Conservation (phyloP, 1,140 invertebrate genomes). For the Halyomorpha halys region DNA sequence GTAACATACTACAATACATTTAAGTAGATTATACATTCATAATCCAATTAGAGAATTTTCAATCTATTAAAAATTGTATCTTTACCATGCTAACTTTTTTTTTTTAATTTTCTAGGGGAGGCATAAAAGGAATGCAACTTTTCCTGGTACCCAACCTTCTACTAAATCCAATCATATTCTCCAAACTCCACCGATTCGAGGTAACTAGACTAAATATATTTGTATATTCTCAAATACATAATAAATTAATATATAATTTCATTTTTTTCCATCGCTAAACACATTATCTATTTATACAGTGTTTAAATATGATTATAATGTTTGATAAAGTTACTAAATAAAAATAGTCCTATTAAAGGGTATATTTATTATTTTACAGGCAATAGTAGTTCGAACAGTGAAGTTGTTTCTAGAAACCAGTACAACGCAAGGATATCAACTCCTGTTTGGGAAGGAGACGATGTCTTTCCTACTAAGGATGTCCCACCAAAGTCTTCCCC, state of each 20-base stretch:
- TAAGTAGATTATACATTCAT: too few relatives aligned
- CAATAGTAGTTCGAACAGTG: slow-evolving; percentile 5
- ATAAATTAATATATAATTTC: too few relatives aligned
- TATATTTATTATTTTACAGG: neutral
- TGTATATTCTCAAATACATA: too few relatives aligned
- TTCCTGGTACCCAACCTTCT: slow-evolving; percentile 57
- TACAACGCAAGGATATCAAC: slow-evolving; percentile 24
- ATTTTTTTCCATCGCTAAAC: too few relatives aligned
- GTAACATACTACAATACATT: too few relatives aligned
- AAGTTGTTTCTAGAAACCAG: slow-evolving; percentile 23
- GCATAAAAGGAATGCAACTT: slow-evolving; percentile 72
- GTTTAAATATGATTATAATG: neutral
- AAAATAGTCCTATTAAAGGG: too few relatives aligned
- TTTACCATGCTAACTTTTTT: neutral
- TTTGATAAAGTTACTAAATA: too few relatives aligned
- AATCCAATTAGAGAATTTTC: too few relatives aligned
- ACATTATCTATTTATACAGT: neutral
- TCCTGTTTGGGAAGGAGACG: slow-evolving; percentile 32
- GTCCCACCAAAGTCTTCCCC: slow-evolving; percentile 25
- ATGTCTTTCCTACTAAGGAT: slow-evolving; percentile 33
- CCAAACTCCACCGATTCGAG: slow-evolving; percentile 35
- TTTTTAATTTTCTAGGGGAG: slow-evolving; percentile 46
- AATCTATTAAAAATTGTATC: too few relatives aligned
- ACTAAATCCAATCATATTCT: slow-evolving; percentile 28
- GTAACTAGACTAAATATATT: too few relatives aligned